Evolutionary conservation across 2,113 vertebrate species (phyloP), one percentile per base, ranked within the genome.

Genomic region (Pomatorhinus ruficollis): DNA sequence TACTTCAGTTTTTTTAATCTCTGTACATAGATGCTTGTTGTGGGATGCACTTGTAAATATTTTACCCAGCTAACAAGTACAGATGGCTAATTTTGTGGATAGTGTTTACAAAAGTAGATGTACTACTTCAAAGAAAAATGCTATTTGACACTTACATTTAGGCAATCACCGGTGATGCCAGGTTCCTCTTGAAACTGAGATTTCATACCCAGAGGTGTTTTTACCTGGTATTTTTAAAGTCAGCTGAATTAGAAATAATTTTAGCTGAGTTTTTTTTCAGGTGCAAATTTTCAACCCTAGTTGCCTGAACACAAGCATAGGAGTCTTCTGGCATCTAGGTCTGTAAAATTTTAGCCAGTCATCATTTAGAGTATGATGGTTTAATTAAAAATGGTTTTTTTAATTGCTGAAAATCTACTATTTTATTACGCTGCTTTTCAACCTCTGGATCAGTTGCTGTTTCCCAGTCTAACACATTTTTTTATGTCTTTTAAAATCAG

Each of bases 91-190:
- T 96, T 96, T 97, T 98, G 97, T 98, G 97, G 97, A 97, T 98
- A 97, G 97, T 98, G 98, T 98, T 98, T 98, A 98, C 98, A 98
- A 96, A 96, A 97, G 97, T 98, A 98, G 94, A 98, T 96, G 94
- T 98, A 97, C 97, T 98, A 97, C 96, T 98, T 98, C 92, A 90
- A 96, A 97, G 96, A 93, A 97, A 97, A 94, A 97, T 96, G 97
- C 96, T 98, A 97, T 96, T 97, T 97, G 95, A 97, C 96, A 95
- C 93, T 93, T 97, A 95, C 87, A 78, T 96, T 95, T 95, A 97
- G 96, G 94, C 95, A 90, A 97, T 98, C 97, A 92, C 83, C 59
- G 39, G 93, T 95, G 95, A 97, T 96, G 93, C 95, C 96, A 97
- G 96, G 96, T 94, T 96, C 94, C 97, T 97, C 97, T 96, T 96